A percentile compares a stretch with the other conserved stretches of the same genome.
These are phyloP conservation scores for Pedionomus torquatus DNA, from an alignment of 2,113 vertebrate species.

Conservation along the genomic window DNA sequence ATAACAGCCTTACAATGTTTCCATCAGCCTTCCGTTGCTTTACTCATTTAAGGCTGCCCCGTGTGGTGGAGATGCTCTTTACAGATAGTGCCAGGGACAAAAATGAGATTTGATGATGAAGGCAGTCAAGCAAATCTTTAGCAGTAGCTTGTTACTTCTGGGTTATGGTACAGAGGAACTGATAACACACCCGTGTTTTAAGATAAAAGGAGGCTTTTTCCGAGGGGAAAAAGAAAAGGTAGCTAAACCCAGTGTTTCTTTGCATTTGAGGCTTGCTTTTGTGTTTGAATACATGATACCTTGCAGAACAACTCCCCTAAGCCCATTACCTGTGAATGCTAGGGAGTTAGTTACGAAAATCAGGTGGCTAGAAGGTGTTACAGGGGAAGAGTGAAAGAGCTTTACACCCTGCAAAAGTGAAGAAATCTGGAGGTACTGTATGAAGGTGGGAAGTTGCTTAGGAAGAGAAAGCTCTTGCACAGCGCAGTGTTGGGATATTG, in stretches of 20 bases:
- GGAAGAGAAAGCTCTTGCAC: not conserved
- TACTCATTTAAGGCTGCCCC: not conserved
- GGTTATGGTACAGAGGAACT: not conserved
- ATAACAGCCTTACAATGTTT: not conserved
- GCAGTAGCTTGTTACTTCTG: not conserved
- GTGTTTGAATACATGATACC: not conserved
- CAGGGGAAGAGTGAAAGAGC: not conserved
- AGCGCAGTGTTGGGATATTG: not conserved
- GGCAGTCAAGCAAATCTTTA: not conserved
- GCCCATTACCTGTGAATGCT: not conserved
- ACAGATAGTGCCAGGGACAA: not conserved
- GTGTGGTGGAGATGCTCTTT: not conserved
- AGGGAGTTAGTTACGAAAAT: not conserved
- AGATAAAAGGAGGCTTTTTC: not conserved
- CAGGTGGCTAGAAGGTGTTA: not conserved
- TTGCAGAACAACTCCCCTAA: not conserved
- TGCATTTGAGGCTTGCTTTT: not conserved
- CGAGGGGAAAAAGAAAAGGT: not conserved
- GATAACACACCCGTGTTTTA: not conserved
- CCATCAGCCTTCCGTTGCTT: not conserved
- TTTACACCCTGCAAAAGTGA: not conserved
- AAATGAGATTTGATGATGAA: not conserved
- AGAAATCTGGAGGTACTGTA: not conserved
- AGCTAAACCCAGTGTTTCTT: not conserved
- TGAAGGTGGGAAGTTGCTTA: not conserved